A percentile compares a stretch with the other conserved stretches of the same genome.
phyloP scores from a whole-genome alignment of 35 echinoderm and acorn worm species.

The Ptychodera flava region DNA sequence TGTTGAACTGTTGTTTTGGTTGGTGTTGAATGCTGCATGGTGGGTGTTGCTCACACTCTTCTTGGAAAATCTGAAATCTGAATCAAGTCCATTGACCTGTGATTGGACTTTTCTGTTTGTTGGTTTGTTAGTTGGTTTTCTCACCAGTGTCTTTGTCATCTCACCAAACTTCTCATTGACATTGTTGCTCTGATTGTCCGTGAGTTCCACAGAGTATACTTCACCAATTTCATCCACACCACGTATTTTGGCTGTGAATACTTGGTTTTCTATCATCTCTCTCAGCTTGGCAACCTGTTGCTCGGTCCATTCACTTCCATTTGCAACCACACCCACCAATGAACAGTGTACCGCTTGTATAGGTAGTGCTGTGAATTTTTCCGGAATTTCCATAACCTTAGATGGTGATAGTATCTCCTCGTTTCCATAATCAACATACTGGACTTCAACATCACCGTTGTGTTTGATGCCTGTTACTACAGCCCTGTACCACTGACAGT shows the following conservation, averaged over 20 bases:
- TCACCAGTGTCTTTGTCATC: background rate
- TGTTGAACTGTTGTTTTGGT: background rate
- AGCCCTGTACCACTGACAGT: slow-evolving; percentile 15
- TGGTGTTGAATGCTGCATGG: background rate
- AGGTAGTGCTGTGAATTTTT: background rate
- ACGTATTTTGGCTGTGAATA: background rate
- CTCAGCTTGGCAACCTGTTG: background rate
- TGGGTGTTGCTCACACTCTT: background rate
- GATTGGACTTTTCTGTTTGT: background rate
- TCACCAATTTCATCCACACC: background rate
- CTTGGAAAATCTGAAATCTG: background rate
- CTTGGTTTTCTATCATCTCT: background rate
- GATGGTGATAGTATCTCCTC: background rate
- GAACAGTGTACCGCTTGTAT: slow-evolving; percentile 4
- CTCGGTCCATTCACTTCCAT: background rate
- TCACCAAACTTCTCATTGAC: background rate
- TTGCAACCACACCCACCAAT: background rate
- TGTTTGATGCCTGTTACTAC: background rate
- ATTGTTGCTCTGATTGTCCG: background rate
- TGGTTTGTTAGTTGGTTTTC: background rate
- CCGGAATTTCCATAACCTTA: background rate
- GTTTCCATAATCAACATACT: slow-evolving; percentile 15
- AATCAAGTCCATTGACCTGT: background rate
- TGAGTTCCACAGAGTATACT: background rate
- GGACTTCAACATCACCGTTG: background rate